phyloP scores from a whole-genome alignment of 2,797 vertebrate genomes.

The Gallinago nigripennis region DNA sequence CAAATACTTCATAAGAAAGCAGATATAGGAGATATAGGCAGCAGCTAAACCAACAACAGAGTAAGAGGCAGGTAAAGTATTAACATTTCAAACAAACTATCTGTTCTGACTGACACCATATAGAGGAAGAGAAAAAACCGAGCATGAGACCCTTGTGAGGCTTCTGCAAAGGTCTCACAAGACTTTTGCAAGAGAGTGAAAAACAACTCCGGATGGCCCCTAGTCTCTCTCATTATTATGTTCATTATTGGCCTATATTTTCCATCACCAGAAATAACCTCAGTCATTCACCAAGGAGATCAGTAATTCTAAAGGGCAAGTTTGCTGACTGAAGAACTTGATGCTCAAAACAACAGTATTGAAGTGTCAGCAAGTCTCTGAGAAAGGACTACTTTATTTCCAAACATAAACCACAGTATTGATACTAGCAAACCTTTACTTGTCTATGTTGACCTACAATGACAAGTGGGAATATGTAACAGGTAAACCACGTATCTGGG shows the following conservation, averaged over 20 bases:
- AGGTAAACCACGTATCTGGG: not conserved
- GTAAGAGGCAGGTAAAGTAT: not conserved
- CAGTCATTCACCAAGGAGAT: not conserved
- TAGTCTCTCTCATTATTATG: not conserved
- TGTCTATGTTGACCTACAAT: not conserved
- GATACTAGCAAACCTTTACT: not conserved
- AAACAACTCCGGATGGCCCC: not conserved
- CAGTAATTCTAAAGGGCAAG: not conserved
- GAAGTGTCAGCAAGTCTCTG: not conserved
- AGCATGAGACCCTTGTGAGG: not conserved
- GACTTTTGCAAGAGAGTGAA: not conserved
- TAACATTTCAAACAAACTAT: not conserved
- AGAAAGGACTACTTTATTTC: not conserved
- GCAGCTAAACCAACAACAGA: not conserved
- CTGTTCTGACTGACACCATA: not conserved
- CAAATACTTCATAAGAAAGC: not conserved
- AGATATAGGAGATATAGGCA: not conserved
- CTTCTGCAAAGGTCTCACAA: not conserved
- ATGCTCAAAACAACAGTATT: not conserved
- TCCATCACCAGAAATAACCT: not conserved
- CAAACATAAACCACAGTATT: not conserved
- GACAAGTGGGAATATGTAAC: not conserved
- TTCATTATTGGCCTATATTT: not conserved
- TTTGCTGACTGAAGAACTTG: not conserved
- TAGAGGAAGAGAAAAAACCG: not conserved